phyloP scores from a whole-genome alignment of 2,113 vertebrate species.

The Sander vitreus region DNA sequence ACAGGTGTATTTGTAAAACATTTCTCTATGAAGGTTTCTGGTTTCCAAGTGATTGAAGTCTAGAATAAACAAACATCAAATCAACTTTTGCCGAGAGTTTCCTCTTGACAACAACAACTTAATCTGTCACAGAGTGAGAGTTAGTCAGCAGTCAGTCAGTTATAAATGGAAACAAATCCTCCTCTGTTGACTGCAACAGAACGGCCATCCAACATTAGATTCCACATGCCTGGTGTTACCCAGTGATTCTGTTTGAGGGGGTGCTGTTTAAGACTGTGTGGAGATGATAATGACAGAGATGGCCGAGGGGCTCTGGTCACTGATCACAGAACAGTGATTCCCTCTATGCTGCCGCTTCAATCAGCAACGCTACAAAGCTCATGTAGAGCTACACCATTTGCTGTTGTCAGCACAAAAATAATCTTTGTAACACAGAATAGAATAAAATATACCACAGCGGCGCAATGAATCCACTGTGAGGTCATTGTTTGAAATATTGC shows the following conservation, averaged over 20 bases:
- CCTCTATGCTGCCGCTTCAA: constrained; percentile 42
- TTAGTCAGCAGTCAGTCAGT: background rate
- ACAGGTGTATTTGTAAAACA: constrained; percentile 39
- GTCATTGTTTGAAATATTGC: background rate
- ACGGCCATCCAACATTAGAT: constrained; percentile 14
- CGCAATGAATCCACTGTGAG: constrained; percentile 2
- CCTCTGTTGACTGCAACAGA: constrained; percentile 48
- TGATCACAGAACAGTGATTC: constrained; percentile 63
- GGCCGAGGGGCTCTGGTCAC: constrained; percentile 39
- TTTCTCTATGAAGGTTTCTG: constrained; percentile 6
- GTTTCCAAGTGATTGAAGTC: constrained; percentile 18
- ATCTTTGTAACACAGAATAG: background rate
- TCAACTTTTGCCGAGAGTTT: constrained; percentile 20
- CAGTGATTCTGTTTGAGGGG: constrained; percentile 20
- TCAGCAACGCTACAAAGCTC: constrained; percentile 18
- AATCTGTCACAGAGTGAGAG: constrained; percentile 14
- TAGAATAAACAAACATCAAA: constrained; percentile 38
- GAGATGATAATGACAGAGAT: constrained; percentile 47
- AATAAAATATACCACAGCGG: constrained; percentile 24
- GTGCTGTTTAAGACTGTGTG: constrained; percentile 31
- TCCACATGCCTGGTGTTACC: constrained; percentile 26
- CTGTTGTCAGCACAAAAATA: constrained; percentile 42
- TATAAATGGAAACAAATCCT: constrained; percentile 41
- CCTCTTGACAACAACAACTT: constrained; percentile 7
- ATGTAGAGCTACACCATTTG: constrained; percentile 10